Percentiles rank a stretch among this genome's conserved stretches.
Evolutionary conservation across 1,140 invertebrate species (phyloP).

Genomic region (Aphelenchoides fujianensis): DNA sequence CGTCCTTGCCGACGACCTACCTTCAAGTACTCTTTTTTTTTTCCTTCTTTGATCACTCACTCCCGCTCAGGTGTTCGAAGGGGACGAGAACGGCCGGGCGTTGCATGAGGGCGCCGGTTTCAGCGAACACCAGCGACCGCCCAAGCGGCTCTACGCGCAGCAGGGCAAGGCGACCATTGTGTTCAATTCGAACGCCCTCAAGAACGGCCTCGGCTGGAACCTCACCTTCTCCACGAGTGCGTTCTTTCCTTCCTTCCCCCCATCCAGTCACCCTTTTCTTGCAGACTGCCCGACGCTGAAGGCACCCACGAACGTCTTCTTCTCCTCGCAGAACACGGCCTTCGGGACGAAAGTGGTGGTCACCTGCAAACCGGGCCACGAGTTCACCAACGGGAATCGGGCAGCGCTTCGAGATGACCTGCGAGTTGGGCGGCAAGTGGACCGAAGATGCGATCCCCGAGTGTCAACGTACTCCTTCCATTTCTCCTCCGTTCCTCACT

Average conservation of each 20-base stretch:
- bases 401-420: conserved; percentile 62
- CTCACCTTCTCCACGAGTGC: conserved; percentile 84
- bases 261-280: conserved; percentile 51
- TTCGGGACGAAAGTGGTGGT: conserved; percentile 85
- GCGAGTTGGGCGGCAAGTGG: conserved; percentile 86
- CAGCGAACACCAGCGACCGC: conserved; percentile 74
- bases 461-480: conserved; percentile 74
- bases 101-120: conserved; percentile 85
- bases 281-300: conserved; percentile 80
- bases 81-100: conserved; percentile 76
- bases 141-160: conserved; percentile 83
- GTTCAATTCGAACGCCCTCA: conserved; percentile 81
- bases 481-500: neutral
- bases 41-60: conserved; percentile 18
- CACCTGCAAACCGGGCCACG: conserved; percentile 85
- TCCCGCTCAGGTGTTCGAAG: conserved; percentile 74
- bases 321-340: conserved; percentile 81
- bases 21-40: no score
- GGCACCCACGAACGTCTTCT: conserved; percentile 72
- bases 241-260: conserved; percentile 29
- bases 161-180: conserved; percentile 84
- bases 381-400: conserved; percentile 76
- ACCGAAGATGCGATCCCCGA: conserved; percentile 84
- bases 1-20: conserved; percentile 78
- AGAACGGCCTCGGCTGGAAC: conserved; percentile 79